Evolutionary conservation across 23 tunicate species (phyloP), one percentile per base, ranked within the genome.

Genomic region (Trididemnum nubilum): DNA sequence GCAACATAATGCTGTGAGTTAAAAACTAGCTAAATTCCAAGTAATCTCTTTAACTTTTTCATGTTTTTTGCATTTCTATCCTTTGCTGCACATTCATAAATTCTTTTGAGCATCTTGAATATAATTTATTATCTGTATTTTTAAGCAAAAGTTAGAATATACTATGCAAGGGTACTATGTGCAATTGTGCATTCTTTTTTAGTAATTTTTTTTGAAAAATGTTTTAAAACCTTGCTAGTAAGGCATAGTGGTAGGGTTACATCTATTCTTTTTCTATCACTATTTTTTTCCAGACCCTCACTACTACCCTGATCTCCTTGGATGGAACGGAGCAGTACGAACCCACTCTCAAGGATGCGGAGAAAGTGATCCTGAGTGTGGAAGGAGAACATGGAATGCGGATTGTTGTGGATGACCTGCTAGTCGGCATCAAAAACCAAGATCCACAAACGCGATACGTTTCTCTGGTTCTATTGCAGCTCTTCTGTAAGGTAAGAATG

Each of bases 341-440:
- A 58, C 21, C 70, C 9, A 77, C 85, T 1, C 34, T 77, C 1
- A 31, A 72, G 22, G 96, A 90, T 40, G 59, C 86, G 27, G 73
- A 58, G 65, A 82, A 64, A 5, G 92, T 95, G 34, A 50, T 95
- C 19, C 61, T 75, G 29, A 85, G 91, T 61, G 99, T 95, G 26
- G 82, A 82, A 59, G 96, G 88, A 0, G 99, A 95, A 24, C 95
- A 95, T 59, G 99, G 99, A 7, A 83, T 54, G 72, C 76, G 92
- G 64, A 86, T 95, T 31, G 77, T 95, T 23, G 73, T 90, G 40
- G 87, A 86, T 35, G 99, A 95, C 34, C 57, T 95, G 67, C 65
- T 95, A 5, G 61, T 33, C 5, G 88, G 79, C 2, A 81, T 92
- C 24, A 94, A 82, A 51, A 81, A 57, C 27, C 79, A 81, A 1